Evolutionary conservation across 2,797 vertebrate species (phyloP), one percentile per base, ranked within the genome.

Genomic region (Helarctos malayanus): DNA sequence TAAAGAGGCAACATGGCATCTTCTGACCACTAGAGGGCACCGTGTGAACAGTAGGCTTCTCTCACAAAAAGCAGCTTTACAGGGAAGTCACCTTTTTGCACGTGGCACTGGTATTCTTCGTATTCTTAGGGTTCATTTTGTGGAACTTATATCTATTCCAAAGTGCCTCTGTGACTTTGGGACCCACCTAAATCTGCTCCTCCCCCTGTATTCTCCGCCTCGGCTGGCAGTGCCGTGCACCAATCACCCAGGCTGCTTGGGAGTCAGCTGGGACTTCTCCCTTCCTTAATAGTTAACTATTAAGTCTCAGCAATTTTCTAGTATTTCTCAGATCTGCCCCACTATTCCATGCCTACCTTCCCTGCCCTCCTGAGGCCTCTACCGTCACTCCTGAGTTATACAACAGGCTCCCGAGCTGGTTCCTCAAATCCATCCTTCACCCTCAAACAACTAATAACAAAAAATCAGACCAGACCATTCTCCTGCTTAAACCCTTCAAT

Each of bases 11-110:
- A 84, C 80, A 92, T 2, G 63, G 71, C 76, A 75, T 78, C n/a
- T 89, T 85, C 59, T 81, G 38, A 94, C 96, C 98, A 98, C 98
- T 84, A 98, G 98, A 97, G 96, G 97, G 96, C 96, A 93, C 49
- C 69, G 25, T 68, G 61, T 65, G 84, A 95, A 97, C 80, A 89
- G 76, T 1, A 79, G 95, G 84, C 47, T 38, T 54, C 59, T 76
- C 45, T 90, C 61, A 47, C 75, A 84, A 59, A 91, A 83, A 21
- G 75, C 11, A 35, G 47, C 79, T 95, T 85, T 32, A 95, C 82
- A 90, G 91, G 76, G 84, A 93, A 95, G 89, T 92, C 14, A 65
- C 85, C 80, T 76, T 94, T 91, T 76, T 52, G 75, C 93, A 91
- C 76, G 45, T 84, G 91, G 86, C 83, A 76, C 65, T 76, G 23